Conservation (phyloP, 1,140 invertebrate genomes). For the Alviniconcha marisindica region DNA sequence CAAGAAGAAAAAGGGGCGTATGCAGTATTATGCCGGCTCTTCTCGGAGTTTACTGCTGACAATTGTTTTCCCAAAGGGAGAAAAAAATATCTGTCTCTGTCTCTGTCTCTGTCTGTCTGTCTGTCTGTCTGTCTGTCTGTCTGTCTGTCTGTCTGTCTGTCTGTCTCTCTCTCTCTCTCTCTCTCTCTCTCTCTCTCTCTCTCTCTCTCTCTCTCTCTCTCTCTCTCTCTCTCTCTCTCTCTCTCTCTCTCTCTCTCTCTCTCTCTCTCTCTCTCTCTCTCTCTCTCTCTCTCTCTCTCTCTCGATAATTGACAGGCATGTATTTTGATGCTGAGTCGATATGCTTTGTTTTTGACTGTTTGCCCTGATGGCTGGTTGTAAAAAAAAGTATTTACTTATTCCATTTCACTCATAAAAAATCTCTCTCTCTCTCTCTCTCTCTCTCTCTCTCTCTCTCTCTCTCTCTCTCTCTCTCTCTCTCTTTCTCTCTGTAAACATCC, state of each 20-base stretch:
- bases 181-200: slow-evolving; percentile 37
- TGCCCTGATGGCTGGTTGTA: not conserved
- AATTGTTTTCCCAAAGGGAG: too few species aligned
- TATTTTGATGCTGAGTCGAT: not conserved
- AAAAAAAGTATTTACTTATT: too few species aligned
- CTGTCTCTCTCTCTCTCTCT: slow-evolving; percentile 20
- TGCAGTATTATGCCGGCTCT: too few species aligned
- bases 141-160: slow-evolving; percentile 3
- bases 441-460: slow-evolving; percentile 18
- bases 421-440: slow-evolving; percentile 18
- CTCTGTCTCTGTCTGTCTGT: not conserved
- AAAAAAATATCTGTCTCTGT: too few species aligned
- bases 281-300: slow-evolving; percentile 11
- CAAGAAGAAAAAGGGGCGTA: too few species aligned
- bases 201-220: slow-evolving; percentile 36
- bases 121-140: not conserved
- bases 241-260: slow-evolving; percentile 36
- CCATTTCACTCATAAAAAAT: too few species aligned
- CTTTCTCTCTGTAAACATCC: not conserved
- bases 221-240: slow-evolving; percentile 28
- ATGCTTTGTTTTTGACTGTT: not conserved
- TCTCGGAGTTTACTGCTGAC: too few species aligned
- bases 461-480: slow-evolving; percentile 16
- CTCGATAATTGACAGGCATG: not conserved
- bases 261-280: slow-evolving; percentile 28